Evolutionary conservation across 53 echinoderm and acorn worm genomes (phyloP), one percentile per base, ranked within the genome.

Genomic region (Henricia sp.): DNA sequence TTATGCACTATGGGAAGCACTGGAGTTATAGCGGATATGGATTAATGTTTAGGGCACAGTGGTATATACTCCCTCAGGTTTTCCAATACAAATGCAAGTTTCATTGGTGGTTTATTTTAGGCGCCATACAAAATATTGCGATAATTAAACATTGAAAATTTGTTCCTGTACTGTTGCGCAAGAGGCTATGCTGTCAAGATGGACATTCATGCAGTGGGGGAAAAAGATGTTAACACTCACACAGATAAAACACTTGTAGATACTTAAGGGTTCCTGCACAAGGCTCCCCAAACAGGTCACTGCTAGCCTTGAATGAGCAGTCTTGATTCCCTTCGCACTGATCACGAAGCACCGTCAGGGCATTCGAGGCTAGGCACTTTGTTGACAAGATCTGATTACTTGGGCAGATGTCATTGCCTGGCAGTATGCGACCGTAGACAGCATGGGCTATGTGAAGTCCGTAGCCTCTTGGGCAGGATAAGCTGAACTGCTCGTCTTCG

Each of bases 221-320:
- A n/a, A n/a, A n/a, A n/a, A n/a, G n/a, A n/a, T n/a, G n/a, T n/a
- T n/a, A n/a, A 50, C 51, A 71, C 71, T 71, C 51, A 77, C 77
- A 77, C 0, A 29, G 6, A 58, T 77, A 77, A 27, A 58, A 56
- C 17, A 57, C 60, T 11, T 77, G 77, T 1, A 77, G 77, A 29
- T 77, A 77, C 59, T 77, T 77, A 28, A 8, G 28, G 28, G 77
- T 77, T 6, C 77, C 77, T 1, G 35, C 57, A 59, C 77, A 77
- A 5, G 77, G 77, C n/a, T 77, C 38, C 16, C 77, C 77, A 11
- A 77, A 77, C 25, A 37, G 44, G 21, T 33, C 0, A 59, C 8
- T 56, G 58, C 59, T 77, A 26, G 77, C 25, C 14, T 32, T 60
- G 19, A 60, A 60, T 29, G 59, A 58, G 21, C 77, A 77, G 16